Base-by-base conservation (phyloP, 2,797 vertebrate genomes). In the Pantherophis vulpinus region DNA sequence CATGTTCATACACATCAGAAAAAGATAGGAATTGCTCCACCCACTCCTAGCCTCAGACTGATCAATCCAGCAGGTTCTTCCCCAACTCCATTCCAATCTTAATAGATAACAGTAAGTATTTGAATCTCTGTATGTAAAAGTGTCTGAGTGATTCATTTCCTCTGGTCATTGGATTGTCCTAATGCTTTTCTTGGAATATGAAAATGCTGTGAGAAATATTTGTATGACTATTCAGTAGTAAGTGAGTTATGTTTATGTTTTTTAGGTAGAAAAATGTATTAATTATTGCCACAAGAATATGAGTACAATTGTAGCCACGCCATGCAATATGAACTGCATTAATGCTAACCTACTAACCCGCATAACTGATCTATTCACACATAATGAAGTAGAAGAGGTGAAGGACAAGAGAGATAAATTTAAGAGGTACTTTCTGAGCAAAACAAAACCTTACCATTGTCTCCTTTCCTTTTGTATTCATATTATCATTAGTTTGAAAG, bases 261-360 rank as follows among this genome's bases (percentile, higher is more conserved):
- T 95, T 93, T 96, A 99, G 99, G 99, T 99, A 96, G 99, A 99
- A 94, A 98, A 99, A 93, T 99, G 99, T 94, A 97, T 99, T 97
- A 98, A 98, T 95, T 99, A 98, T 96, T 99, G 99, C 94, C 99
- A 99, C 96, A 98, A 98, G 97, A 98, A 99, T 96, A 99, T 99
- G 99, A 99, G 98, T 90, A 98, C 98, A 94, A 99, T 99, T 93
- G 98, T 99, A 94, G 98, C 99, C 37, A 99, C 99, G 0, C 98
- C 99, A 0, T 99, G 99, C 97, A 99, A 99, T 97, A 99, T 99
- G 99, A 99, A 99, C 97, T 99, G 99, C 97, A 99, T 99, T 97
- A 99, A 99, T 94, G 98, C 98, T 97, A 99, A 99, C 96, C 98
- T 99, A 95, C 98, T 98, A 2, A 98, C 97, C 0, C 98, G 98